phyloP scores from a whole-genome alignment of 2,113 vertebrate genomes.

The Nothoprocta pentlandii region DNA sequence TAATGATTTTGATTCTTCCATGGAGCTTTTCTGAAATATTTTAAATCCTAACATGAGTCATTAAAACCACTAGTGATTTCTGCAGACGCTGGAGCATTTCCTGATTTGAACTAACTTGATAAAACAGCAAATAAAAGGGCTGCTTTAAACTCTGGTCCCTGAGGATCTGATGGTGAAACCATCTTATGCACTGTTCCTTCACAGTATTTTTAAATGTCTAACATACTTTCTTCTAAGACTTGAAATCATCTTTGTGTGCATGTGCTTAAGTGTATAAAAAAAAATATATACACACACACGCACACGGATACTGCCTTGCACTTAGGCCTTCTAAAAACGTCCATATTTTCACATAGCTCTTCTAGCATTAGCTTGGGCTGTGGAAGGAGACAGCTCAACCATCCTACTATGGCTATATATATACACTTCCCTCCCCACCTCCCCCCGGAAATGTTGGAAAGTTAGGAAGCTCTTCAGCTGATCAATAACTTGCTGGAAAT shows the following conservation, averaged over 20 bases:
- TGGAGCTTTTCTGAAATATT: slow-evolving; percentile 25
- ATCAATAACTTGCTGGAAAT: neutral
- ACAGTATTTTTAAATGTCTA: neutral
- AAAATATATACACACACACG: rapidly evolving
- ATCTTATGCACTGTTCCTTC: neutral
- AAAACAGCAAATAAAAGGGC: neutral
- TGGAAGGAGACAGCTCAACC: neutral
- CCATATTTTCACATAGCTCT: neutral
- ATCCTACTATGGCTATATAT: neutral
- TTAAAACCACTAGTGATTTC: slow-evolving; percentile 7
- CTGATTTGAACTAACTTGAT: neutral
- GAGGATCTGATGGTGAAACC: neutral
- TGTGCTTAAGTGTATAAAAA: neutral
- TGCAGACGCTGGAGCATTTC: neutral
- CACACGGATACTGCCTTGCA: neutral
- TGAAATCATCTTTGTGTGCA: neutral
- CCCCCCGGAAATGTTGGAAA: neutral
- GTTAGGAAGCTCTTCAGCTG: neutral
- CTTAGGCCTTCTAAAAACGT: neutral
- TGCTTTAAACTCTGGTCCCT: slow-evolving; percentile 5
- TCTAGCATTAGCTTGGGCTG: neutral
- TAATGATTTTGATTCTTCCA: neutral
- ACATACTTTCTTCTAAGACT: neutral
- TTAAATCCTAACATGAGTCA: slow-evolving; percentile 9
- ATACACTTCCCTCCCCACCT: no score